Evolutionary conservation across 2,113 vertebrate genomes (phyloP), one percentile per base, ranked within the genome.

Genomic region (Lophura nycthemera): DNA sequence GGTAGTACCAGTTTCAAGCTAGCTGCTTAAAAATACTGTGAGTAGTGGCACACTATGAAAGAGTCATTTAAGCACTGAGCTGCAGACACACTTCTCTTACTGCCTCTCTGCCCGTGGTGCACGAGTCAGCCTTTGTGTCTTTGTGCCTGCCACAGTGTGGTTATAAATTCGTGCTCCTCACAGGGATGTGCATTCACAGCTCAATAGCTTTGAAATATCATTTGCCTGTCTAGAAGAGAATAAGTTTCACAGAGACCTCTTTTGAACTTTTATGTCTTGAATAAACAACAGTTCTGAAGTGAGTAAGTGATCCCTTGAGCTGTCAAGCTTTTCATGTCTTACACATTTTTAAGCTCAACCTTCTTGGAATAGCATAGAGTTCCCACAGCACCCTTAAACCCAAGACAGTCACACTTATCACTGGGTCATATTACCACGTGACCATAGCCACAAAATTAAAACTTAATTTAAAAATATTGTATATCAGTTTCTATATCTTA

Each of bases 371-470:
- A 72, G 5, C 52, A 70, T 15, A 52, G 40, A 79, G 45, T 24
- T 48, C 13, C 1, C 70, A 9, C 66, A 60, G 43, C 8, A 5
- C 60, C 24, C 63, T 2, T 0, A 59, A 32, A 57, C 10, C 11
- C 4, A 11, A 54, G 15, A 40, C 2, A 64, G 83, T 45, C 3
- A 42, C 1, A 47, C 65, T 17, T 43, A 24, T 21, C 43, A 80
- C 7, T 30, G 1, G 22, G 6, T 48, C 45, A 36, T 8, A 75
- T 10, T 47, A 15, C 4, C 50, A 50, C 3, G 8, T 25, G 16
- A 64, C 10, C 11, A 29, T 2, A 56, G 15, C 10, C 11, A 47
- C 1, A 1, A 2, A 60, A 3, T 1, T 75, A 56, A 50, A 6
- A 22, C 32, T 52, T 52, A 34, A 57, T 74, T 91, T 84, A 16